Percentiles rank a stretch among this genome's conserved stretches.
These are phyloP conservation scores for Chaetodon trifasciatus DNA, from an alignment of 2,797 vertebrate genomes.

Conservation along the genomic window DNA sequence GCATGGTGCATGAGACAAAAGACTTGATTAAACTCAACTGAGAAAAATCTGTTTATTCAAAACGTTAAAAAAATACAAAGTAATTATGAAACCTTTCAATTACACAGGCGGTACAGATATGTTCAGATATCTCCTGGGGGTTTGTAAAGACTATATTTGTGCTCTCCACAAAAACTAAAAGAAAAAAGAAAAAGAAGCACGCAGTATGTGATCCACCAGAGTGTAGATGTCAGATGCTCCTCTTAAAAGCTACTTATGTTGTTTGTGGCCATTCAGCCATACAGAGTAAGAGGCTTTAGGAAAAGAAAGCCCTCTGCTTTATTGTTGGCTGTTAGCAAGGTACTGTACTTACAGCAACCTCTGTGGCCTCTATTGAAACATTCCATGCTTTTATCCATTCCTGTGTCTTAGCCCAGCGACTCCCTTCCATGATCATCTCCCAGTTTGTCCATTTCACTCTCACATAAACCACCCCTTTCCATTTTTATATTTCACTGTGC, in stretches of 20 bases:
- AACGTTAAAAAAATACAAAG: neutral
- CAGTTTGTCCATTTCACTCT: slow-evolving; percentile 37
- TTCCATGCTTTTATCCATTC: slow-evolving; percentile 38
- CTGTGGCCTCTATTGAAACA: slow-evolving; percentile 37
- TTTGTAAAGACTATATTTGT: slow-evolving; percentile 4
- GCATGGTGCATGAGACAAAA: neutral
- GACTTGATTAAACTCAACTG: neutral
- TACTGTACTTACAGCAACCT: slow-evolving; percentile 52
- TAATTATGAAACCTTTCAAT: neutral
- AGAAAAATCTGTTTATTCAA: neutral
- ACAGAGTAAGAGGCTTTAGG: slow-evolving; percentile 35
- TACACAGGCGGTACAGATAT: neutral
- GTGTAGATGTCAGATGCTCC: slow-evolving; percentile 25
- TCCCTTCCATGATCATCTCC: slow-evolving; percentile 31
- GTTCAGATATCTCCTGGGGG: neutral
- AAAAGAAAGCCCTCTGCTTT: slow-evolving; percentile 42
- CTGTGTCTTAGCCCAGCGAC: slow-evolving; percentile 1
- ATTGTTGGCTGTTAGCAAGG: slow-evolving; percentile 42
- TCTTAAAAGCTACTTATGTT: slow-evolving; percentile 49
- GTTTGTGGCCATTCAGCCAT: slow-evolving; percentile 49
- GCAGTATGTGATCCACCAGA: slow-evolving; percentile 1
- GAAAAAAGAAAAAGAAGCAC: neutral
- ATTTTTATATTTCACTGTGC: slow-evolving; percentile 32
- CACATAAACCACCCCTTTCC: neutral
- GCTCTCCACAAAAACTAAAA: slow-evolving; percentile 1